Evolutionary conservation across 2,797 vertebrate species (phyloP), one percentile per base, ranked within the genome.

Genomic region (Coregonus suidteri): DNA sequence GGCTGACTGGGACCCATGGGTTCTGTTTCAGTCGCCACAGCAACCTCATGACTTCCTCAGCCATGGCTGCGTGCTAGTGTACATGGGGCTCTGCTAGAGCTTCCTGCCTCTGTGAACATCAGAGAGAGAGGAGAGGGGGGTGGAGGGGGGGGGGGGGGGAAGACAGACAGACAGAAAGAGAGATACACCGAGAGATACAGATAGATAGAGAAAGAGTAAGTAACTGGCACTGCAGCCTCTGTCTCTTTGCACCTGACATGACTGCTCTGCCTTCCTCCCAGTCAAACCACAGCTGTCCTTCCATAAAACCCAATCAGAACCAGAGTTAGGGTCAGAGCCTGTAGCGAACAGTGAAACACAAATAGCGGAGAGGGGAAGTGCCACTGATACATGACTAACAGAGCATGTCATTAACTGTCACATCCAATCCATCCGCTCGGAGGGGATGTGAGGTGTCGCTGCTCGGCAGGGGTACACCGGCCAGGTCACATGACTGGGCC

Each of bases 341-440:
- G 56, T 71, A 4, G 54, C 18, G 7, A 16, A 59, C 6, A 59
- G n/a, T 59, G 6, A 59, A 59, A 59, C 18, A 7, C 56, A 59
- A 59, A n/a, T 59, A 59, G 1, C n/a, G 77, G 77, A 85, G 80
- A 89, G 41, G 76, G 82, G 83, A 91, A 87, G 87, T 82, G 75
- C 73, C 72, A 79, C 4, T 68, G 81, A 83, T 84, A 86, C 68
- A 77, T 81, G 84, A 89, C 81, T 91, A 91, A 91, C 87, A 83
- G 80, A 85, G 84, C 90, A 88, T 79, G 84, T 90, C 84, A 90
- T 87, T 90, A 83, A 74, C 84, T 89, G 89, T 92, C 90, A 90
- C 88, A 93, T 92, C 91, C 77, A 82, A 90, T 90, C 37, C 54
- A 13, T 76, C 74, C 68, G 4, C 54, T 34, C 9, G 14, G 53